Percentiles rank a stretch among this genome's conserved stretches.
phyloP scores from a whole-genome alignment of 2,888 invertebrate genomes.

The Lasioglossum zephyrum region DNA sequence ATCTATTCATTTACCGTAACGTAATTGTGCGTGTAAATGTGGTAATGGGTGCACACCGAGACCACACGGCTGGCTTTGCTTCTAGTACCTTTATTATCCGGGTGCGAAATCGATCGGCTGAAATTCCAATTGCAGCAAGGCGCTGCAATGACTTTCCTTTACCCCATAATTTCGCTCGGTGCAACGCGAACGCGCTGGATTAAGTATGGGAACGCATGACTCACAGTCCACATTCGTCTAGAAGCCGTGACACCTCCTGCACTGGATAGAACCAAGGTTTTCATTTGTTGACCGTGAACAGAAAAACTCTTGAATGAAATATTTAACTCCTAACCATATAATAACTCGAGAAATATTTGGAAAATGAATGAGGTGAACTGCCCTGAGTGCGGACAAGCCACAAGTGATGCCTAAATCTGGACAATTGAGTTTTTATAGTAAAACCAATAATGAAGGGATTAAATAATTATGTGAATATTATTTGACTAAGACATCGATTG shows the following conservation, averaged over 20 bases:
- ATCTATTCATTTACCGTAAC: conserved; percentile 51
- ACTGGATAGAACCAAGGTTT: conserved; percentile 19
- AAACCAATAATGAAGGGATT: too few species aligned
- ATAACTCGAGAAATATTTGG: too few species aligned
- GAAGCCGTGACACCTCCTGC: conserved; percentile 37
- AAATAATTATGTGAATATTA: too few species aligned
- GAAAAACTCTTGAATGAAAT: too few species aligned
- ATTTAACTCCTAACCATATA: too few species aligned
- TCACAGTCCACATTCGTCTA: conserved; percentile 56
- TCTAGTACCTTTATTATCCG: conserved; percentile 50
- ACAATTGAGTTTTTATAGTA: too few species aligned
- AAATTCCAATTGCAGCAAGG: conserved; percentile 10
- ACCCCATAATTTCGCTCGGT: conserved; percentile 36
- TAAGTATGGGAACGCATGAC: conserved; percentile 40
- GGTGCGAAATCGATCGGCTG: conserved; percentile 53
- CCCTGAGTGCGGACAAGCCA: too few species aligned
- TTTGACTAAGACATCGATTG: too few species aligned
- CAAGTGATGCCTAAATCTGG: too few species aligned
- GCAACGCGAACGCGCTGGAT: neutral
- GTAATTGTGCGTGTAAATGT: conserved; percentile 50
- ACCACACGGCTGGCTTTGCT: conserved; percentile 38
- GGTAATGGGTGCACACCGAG: conserved; percentile 15
- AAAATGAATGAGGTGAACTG: too few species aligned
- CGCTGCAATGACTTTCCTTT: conserved; percentile 31
- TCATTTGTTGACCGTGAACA: neutral